These are phyloP conservation scores for Aegotheles bennettii DNA, from an alignment of 2,113 vertebrate species.

Conservation along the genomic window DNA sequence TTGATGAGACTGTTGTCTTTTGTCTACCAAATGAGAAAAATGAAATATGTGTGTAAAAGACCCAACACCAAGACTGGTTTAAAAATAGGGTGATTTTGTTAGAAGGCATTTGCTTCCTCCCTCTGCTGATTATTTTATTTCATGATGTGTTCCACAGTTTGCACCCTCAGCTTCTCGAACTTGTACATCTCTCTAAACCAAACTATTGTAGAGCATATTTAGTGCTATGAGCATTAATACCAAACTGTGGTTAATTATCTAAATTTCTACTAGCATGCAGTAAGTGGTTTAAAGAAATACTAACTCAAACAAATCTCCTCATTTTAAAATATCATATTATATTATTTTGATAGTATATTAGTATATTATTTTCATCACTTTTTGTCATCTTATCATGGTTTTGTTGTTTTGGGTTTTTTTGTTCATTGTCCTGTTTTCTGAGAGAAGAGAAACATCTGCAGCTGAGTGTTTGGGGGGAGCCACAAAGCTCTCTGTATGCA, in stretches of 20 bases:
- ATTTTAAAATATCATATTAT: neutral
- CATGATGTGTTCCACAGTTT: neutral
- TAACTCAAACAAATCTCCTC: neutral
- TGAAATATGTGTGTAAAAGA: neutral
- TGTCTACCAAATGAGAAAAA: neutral
- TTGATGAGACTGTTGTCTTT: neutral
- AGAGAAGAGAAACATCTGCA: neutral
- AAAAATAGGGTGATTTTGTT: slow-evolving; percentile 24
- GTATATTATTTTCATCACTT: neutral
- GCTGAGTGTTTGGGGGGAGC: fast-evolving
- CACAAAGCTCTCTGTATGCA: neutral
- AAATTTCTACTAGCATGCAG: neutral
- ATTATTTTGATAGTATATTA: too few relatives aligned
- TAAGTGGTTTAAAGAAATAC: neutral
- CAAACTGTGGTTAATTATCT: neutral
- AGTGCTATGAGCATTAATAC: neutral
- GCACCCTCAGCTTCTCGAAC: slow-evolving; percentile 39
- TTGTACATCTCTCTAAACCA: neutral
- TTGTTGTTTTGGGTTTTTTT: neutral
- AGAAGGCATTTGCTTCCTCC: neutral
- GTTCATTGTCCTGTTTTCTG: neutral
- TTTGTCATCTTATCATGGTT: neutral
- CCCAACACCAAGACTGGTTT: neutral
- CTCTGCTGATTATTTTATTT: slow-evolving; percentile 46
- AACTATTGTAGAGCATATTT: neutral